A percentile compares a stretch with the other conserved stretches of the same genome.
phyloP scores from a whole-genome alignment of 2,797 vertebrate genomes.

The Macroramphosus scolopax region DNA sequence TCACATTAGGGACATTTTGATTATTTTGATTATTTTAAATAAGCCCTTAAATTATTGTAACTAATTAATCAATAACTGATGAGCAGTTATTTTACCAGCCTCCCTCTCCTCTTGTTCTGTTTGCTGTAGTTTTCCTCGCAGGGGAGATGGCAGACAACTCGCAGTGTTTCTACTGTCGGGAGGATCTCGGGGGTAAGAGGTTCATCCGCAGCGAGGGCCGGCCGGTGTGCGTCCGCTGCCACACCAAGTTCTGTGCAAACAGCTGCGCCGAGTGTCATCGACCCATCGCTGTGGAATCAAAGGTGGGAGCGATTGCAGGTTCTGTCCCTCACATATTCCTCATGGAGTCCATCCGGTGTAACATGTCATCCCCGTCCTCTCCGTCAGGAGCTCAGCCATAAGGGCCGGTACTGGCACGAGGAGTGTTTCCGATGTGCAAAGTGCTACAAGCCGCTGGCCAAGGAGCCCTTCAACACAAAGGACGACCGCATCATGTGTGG shows the following conservation, averaged over 20 bases:
- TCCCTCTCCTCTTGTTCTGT: too few species aligned
- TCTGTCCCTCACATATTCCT: not conserved
- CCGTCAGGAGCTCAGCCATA: constrained; percentile 91
- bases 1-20: too few species aligned
- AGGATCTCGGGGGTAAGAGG: constrained; percentile 88
- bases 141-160: constrained; percentile 88
- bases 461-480: constrained; percentile 90
- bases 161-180: constrained; percentile 90
- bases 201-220: constrained; percentile 88
- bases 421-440: constrained; percentile 91
- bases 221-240: constrained; percentile 91
- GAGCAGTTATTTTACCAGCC: too few species aligned
- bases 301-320: constrained; percentile 71
- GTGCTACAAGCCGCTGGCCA: constrained; percentile 91
- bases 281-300: constrained; percentile 89
- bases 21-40: too few species aligned
- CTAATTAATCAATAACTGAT: too few species aligned
- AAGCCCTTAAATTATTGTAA: too few species aligned
- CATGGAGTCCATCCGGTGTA: not conserved
- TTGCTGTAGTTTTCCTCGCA: constrained; percentile 7
- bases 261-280: constrained; percentile 88
- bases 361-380: not conserved
- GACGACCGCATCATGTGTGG: constrained; percentile 93
- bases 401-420: constrained; percentile 92
- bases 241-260: constrained; percentile 94